Evolutionary conservation across 2,113 vertebrate species (phyloP), one percentile per base, ranked within the genome.

Genomic region (Toxostoma redivivum): DNA sequence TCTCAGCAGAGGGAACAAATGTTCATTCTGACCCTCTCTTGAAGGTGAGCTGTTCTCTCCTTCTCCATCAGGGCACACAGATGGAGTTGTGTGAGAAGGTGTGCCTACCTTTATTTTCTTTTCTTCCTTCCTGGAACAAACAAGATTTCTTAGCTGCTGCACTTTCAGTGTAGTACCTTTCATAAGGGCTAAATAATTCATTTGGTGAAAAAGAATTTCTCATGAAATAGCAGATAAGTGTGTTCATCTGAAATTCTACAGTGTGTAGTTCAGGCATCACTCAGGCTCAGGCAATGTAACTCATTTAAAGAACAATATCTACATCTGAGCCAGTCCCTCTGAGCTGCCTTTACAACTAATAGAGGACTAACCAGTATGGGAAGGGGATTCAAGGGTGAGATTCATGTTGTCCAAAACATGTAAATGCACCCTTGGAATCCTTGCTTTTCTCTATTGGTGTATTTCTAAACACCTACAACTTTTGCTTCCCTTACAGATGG

Each of bases 1-100:
- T 69, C 53, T 91, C 50, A 94, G 87, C 73, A 90, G 81, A 77
- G 78, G 50, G 66, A 82, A 81, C 53, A 89, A 94, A 87, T 92
- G 90, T 73, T 92, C 11, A 0, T 80, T 91, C 60, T 94, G 81
- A 88, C 78, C 62, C 84, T 65, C 35, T 77, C 0, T 2, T 79
- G 81, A 82, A 91, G 74, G 82, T 90, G 88, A 96, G 48, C 61
- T 28, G 6, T 81, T 78, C 82, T 60, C 48, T 92, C 25, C 54
- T 71, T 45, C 61, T 37, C 62, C 35, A 42, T 42, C 23, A 28
- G 88, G 88, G 50, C 42, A 42, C 33, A 23, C 0, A 14, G 81
- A 66, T 77, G 50, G 74, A 70, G 12, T 10, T 60, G 27, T 33
- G 22, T 48, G 53, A 80, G 73, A 60, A 77, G 33, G 7, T 37